These are phyloP conservation scores for Carlito syrichta DNA, from an alignment of 2,113 vertebrate species.

Conservation along the genomic window DNA sequence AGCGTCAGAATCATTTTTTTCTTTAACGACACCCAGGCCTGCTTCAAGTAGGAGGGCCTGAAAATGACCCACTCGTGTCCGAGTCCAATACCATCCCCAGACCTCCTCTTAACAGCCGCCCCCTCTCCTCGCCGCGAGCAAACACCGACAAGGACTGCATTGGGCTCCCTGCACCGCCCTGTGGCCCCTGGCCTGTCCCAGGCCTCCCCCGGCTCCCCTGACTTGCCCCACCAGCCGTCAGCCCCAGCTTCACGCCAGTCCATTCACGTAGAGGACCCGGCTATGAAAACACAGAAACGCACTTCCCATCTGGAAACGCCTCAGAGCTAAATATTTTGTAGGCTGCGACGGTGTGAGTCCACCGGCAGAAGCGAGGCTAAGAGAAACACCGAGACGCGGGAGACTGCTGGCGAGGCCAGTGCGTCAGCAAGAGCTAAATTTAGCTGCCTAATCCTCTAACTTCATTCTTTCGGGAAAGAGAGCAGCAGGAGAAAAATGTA, in stretches of 20 bases:
- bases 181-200: neutral
- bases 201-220: neutral
- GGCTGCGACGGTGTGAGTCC: constrained; percentile 15
- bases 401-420: neutral
- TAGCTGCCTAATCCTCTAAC: constrained; percentile 44
- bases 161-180: neutral
- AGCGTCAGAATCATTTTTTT: neutral
- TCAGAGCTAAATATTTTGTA: constrained; percentile 36
- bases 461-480: constrained; percentile 48
- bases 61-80: neutral
- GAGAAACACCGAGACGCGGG: neutral
- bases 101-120: neutral
- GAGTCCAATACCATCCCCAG: neutral
- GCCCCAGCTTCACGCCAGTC: neutral
- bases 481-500: neutral
- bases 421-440: constrained; percentile 56
- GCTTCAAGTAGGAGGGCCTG: neutral
- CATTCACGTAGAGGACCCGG: neutral
- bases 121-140: neutral
- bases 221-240: neutral
- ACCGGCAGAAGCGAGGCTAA: neutral
- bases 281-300: neutral
- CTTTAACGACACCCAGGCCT: neutral
- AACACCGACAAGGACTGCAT: neutral
- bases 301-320: constrained; percentile 30